Base-by-base conservation (phyloP, 1,140 invertebrate species). In the Drosophila littoralis region DNA sequence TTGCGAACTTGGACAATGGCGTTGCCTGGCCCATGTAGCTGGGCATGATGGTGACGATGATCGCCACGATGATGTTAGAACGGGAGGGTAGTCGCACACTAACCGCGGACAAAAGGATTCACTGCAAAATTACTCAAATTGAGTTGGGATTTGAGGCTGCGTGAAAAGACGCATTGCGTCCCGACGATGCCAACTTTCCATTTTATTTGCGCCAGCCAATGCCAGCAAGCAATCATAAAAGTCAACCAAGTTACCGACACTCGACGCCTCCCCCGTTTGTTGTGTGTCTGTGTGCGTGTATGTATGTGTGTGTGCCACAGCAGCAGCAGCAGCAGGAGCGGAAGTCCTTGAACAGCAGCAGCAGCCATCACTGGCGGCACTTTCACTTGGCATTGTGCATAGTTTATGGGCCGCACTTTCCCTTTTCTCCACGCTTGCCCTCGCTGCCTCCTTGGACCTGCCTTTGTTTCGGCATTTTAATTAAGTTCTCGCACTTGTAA, bases 131-230 rank as follows among this genome's bases (percentile, higher is more conserved):
- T 88, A 89, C 83, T 89, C 83, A 88, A 88, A 88, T 88, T 89
- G 83, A 88, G 83, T 88, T 88, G 83, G 83, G 83, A 88, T 88
- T 88, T 89, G 77, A 89, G 89, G 89, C 89, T 89, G 83, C 81
- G 83, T 83, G 79, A 88, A 88, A 83, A 89, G 74, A 80, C 76
- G 81, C 64, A 71, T 73, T 73, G 65, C 50, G 40, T 45, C 4
- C 17, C 13, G 12, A 6, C 57, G 0, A 7, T 36, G 40, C 64
- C 61, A 75, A 79, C 61, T 73, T 77, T 65, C 75, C 61, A 68
- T 69, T 75, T 71, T 22, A 65, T 71, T 72, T 48, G 36, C 42
- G 46, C 43, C 52, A 45, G 55, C 63, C 63, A 67, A 73, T 73
- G 70, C 63, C 55, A 73, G 64, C 75, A 67, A 63, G 83, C 83